phyloP scores from a whole-genome alignment of 2,888 invertebrate genomes.

The Drosophila kambysellisi region DNA sequence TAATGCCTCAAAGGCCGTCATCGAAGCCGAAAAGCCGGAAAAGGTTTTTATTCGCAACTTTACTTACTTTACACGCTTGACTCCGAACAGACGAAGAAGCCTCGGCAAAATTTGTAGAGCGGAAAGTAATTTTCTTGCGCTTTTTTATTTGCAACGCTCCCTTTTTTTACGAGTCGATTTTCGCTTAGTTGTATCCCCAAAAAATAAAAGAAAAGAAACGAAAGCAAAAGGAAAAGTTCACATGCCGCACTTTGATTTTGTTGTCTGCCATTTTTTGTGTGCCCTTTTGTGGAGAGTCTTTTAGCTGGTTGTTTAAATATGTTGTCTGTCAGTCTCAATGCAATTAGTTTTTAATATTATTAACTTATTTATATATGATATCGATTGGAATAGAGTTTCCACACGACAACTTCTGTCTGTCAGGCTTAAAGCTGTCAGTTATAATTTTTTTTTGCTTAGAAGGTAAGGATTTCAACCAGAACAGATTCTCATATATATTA shows the following conservation, averaged over 20 bases:
- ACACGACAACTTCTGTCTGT: background rate
- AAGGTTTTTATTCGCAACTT: constrained; percentile 78
- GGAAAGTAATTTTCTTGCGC: constrained; percentile 78
- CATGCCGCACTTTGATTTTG: constrained; percentile 77
- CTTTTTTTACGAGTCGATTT: constrained; percentile 70
- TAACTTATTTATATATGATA: background rate
- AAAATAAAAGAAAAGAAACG: constrained; percentile 17
- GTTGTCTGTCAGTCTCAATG: background rate
- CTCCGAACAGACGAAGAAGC: constrained; percentile 40
- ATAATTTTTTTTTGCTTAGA: background rate
- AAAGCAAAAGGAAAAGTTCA: constrained; percentile 55
- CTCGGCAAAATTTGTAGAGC: constrained; percentile 71
- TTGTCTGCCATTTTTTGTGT: constrained; percentile 60
- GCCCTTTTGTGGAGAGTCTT: constrained; percentile 4
- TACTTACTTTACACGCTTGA: constrained; percentile 80
- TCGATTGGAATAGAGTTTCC: too few relatives aligned
- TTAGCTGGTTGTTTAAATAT: constrained; percentile 5
- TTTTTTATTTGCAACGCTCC: constrained; percentile 67
- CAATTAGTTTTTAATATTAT: background rate
- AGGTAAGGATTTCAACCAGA: background rate
- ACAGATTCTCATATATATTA: background rate
- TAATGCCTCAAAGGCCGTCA: constrained; percentile 77
- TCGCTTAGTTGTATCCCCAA: constrained; percentile 47
- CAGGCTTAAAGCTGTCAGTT: background rate
- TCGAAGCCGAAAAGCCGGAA: constrained; percentile 64